Conservation (phyloP, 1,140 invertebrate species). For the Paralvinella palmiformis region DNA sequence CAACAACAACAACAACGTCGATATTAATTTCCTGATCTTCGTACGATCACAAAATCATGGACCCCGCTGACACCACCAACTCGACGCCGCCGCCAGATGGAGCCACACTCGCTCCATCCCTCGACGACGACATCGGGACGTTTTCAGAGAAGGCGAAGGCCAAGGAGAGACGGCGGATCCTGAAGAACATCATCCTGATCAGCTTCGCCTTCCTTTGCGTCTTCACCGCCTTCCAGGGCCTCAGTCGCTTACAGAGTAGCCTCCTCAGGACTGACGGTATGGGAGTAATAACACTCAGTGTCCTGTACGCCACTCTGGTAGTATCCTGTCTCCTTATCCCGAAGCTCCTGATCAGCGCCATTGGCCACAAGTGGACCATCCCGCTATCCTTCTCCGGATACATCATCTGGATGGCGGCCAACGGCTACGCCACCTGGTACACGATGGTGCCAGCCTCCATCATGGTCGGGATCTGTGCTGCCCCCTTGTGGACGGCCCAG, state of each 20-base stretch:
- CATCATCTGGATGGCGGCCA: constrained; percentile 84
- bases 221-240: constrained; percentile 43
- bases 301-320: constrained; percentile 81
- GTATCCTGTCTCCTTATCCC: constrained; percentile 88
- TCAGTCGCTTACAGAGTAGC: constrained; percentile 41
- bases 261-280: constrained; percentile 41
- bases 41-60: too few species aligned
- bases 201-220: constrained; percentile 39
- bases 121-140: too few species aligned
- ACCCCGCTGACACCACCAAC: too few species aligned
- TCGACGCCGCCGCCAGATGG: too few species aligned
- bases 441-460: constrained; percentile 86
- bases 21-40: too few species aligned
- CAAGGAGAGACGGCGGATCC: constrained; percentile 10
- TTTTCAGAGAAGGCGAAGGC: neutral
- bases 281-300: constrained; percentile 50
- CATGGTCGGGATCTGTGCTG: constrained; percentile 80
- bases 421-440: constrained; percentile 70
- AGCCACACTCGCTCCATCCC: too few species aligned
- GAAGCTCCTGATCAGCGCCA: constrained; percentile 64
- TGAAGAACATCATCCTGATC: constrained; percentile 39
- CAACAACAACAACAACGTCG: too few species aligned
- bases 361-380: constrained; percentile 93
- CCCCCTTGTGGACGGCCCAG: constrained; percentile 89
- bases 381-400: constrained; percentile 87